phyloP scores from a whole-genome alignment of 2,113 vertebrate genomes.

The Cephalopholis sonnerati region DNA sequence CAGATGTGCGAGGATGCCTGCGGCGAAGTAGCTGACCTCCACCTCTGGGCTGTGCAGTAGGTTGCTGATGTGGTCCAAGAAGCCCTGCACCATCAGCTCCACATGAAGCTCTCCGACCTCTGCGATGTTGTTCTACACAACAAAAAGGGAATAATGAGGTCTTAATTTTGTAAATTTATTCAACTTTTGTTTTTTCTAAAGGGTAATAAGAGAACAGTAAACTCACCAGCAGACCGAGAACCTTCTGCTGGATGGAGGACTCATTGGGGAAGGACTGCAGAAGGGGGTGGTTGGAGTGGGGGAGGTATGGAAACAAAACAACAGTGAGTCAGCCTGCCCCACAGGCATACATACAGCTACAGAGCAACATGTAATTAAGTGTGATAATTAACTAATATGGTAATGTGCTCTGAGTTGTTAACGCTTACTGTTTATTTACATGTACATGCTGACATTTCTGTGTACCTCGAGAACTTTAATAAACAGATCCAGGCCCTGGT shows the following conservation, averaged over 20 bases:
- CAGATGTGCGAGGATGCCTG: slow-evolving; percentile 96
- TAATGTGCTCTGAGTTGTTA: not conserved
- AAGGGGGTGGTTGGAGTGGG: not conserved
- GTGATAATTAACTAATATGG: not conserved
- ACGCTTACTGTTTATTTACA: not conserved
- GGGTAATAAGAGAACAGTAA: not conserved
- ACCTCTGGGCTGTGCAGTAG: slow-evolving; percentile 95
- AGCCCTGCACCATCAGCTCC: slow-evolving; percentile 96
- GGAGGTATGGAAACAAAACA: slow-evolving; percentile 35
- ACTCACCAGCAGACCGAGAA: slow-evolving; percentile 97
- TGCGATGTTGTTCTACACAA: slow-evolving; percentile 95
- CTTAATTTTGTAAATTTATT: not conserved
- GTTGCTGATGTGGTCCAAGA: slow-evolving; percentile 95
- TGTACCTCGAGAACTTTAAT: slow-evolving; percentile 97
- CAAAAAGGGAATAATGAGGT: not conserved
- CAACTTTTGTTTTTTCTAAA: not conserved
- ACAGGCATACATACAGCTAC: slow-evolving; percentile 12
- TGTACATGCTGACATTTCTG: not conserved
- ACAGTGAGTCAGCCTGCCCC: slow-evolving; percentile 45
- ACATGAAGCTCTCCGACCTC: slow-evolving; percentile 96
- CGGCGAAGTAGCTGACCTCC: slow-evolving; percentile 99
- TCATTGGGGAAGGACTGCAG: slow-evolving; percentile 95
- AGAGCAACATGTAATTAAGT: slow-evolving; percentile 9
- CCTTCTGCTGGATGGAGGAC: slow-evolving; percentile 98
- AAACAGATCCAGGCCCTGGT: slow-evolving; percentile 97